Evolutionary conservation across 2,113 vertebrate species (phyloP).

Genomic region (Butastur rufipennis): DNA sequence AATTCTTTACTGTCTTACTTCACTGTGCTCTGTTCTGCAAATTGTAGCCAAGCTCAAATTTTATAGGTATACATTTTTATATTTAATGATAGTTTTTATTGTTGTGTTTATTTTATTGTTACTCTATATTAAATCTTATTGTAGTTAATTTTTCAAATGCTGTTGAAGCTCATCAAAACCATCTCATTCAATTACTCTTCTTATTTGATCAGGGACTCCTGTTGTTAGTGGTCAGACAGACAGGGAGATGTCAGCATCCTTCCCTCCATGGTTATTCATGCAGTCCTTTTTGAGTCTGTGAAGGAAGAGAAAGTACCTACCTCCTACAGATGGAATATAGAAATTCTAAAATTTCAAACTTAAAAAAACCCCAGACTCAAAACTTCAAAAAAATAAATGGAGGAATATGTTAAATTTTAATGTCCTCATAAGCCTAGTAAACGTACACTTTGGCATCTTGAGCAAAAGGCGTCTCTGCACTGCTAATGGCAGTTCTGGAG

Average conservation of each 20-base stretch:
- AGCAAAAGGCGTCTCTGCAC: neutral
- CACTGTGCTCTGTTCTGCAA: neutral
- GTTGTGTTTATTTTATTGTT: slow-evolving; percentile 16
- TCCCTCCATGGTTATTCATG: neutral
- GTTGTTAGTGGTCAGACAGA: neutral
- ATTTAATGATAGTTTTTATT: neutral
- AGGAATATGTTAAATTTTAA: neutral
- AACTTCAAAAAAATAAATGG: neutral
- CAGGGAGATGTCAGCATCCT: neutral
- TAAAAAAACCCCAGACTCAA: neutral
- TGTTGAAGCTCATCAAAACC: neutral
- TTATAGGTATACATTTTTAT: neutral
- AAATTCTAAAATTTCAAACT: neutral
- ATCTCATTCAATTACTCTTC: neutral
- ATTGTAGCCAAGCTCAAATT: neutral
- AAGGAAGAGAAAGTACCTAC: neutral
- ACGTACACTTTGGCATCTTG: neutral
- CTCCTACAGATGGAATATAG: neutral
- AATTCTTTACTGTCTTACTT: slow-evolving; percentile 9
- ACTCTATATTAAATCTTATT: neutral
- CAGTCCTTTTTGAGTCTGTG: neutral
- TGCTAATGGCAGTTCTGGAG: neutral
- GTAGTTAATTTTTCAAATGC: neutral
- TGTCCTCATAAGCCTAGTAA: neutral
- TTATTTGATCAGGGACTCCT: neutral